phyloP scores from a whole-genome alignment of 2,888 invertebrate genomes.

The Brachypalpus laphriformis region DNA sequence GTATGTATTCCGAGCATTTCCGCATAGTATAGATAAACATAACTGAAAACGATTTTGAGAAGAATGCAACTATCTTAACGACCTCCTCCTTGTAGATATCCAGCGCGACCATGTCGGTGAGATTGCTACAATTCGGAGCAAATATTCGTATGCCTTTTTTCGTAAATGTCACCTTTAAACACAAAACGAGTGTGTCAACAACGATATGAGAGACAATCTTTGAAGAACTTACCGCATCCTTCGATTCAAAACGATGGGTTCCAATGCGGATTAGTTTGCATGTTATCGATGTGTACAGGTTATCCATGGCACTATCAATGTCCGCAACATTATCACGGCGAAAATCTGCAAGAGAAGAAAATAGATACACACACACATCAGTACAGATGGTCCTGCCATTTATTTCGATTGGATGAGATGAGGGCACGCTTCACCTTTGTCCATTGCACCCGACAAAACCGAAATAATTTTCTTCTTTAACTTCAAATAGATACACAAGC shows the following conservation, averaged over 20 bases:
- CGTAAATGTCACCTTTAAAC: constrained; percentile 85
- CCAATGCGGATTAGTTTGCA: constrained; percentile 93
- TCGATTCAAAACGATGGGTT: constrained; percentile 90
- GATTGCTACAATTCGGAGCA: constrained; percentile 85
- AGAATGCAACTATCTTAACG: constrained; percentile 90
- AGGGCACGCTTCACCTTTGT: neutral
- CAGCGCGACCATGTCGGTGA: constrained; percentile 85
- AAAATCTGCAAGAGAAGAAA: constrained; percentile 83
- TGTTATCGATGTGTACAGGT: constrained; percentile 84
- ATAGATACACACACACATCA: neutral
- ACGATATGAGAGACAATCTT: neutral
- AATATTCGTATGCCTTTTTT: constrained; percentile 85
- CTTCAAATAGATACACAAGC: neutral
- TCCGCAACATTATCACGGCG: constrained; percentile 84
- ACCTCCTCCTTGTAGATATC: constrained; percentile 88
- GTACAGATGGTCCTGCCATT: neutral
- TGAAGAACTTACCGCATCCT: constrained; percentile 86
- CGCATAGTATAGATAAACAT: constrained; percentile 91
- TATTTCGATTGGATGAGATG: too few species aligned
- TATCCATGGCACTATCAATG: constrained; percentile 81
- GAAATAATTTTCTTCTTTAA: neutral
- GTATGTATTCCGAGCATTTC: constrained; percentile 87
- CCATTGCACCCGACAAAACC: neutral
- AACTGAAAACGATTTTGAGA: constrained; percentile 89
- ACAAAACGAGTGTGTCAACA: constrained; percentile 34